Conservation (phyloP, 2,113 vertebrate genomes). For the Hylia prasina region DNA sequence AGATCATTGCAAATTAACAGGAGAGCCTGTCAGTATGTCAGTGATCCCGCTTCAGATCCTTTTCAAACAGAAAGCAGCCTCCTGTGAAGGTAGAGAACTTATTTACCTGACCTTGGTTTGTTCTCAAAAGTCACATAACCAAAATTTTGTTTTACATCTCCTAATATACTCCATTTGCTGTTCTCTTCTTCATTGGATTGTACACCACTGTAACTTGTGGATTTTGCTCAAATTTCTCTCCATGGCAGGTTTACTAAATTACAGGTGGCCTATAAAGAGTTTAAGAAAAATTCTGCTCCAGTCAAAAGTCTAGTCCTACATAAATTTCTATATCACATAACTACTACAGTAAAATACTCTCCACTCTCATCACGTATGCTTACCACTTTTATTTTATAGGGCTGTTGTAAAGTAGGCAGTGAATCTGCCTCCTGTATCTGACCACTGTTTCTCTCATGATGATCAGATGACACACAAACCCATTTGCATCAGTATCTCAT, state of each 20-base stretch:
- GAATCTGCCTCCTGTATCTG: neutral
- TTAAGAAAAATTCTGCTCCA: neutral
- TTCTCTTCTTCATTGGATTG: neutral
- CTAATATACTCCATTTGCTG: neutral
- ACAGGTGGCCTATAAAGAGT: neutral
- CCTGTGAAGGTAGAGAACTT: neutral
- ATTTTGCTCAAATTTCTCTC: neutral
- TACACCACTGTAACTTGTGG: neutral
- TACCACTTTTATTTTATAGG: neutral
- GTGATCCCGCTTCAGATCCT: neutral
- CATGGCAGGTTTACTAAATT: neutral
- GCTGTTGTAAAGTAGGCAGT: neutral
- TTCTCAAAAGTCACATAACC: neutral
- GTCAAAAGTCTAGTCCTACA: neutral
- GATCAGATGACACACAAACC: neutral
- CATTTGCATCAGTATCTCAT: rapidly evolving
- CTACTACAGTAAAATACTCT: neutral
- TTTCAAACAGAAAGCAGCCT: neutral
- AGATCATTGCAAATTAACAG: neutral
- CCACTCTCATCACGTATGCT: neutral
- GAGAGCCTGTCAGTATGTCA: neutral
- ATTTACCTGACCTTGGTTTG: neutral
- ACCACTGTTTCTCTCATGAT: neutral
- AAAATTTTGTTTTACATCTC: neutral
- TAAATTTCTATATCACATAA: neutral